phyloP scores from a whole-genome alignment of 92 coral and sea anemone genomes.

The Porites rus region DNA sequence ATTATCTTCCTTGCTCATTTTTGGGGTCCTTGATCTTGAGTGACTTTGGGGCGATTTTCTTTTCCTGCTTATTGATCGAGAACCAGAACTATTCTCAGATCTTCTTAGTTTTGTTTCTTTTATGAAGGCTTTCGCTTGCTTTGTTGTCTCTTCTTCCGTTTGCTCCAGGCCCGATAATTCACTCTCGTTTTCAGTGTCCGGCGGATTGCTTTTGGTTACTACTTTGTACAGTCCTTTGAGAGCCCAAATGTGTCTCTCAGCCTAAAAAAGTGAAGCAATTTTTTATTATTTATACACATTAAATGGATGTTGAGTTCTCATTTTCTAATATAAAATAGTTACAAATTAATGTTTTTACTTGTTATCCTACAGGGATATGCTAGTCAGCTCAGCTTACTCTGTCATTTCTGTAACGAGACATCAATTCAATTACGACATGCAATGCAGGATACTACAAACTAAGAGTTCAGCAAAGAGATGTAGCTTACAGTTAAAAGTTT shows the following conservation, averaged over 20 bases:
- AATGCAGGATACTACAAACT: neutral
- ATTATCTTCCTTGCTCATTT: neutral
- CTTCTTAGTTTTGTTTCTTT: neutral
- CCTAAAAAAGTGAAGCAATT: neutral
- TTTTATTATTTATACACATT: neutral
- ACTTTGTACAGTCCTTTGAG: slow-evolving; percentile 10
- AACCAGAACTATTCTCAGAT: neutral
- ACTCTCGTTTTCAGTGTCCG: slow-evolving; percentile 4
- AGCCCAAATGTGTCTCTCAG: slow-evolving; percentile 25
- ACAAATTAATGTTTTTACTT: neutral
- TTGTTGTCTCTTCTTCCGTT: slow-evolving; percentile 2
- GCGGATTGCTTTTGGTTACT: slow-evolving; percentile 4
- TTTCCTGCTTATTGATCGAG: neutral
- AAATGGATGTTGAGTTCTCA: neutral
- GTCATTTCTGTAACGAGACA: neutral
- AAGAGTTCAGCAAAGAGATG: neutral
- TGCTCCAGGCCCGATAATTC: neutral
- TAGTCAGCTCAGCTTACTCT: neutral
- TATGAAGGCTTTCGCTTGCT: neutral
- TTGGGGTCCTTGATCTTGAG: neutral
- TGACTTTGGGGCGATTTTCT: neutral
- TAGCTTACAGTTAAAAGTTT: neutral
- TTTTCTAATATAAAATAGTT: neutral
- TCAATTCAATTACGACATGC: neutral
- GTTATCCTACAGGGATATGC: neutral